Percentiles rank a stretch among this genome's conserved stretches.
phyloP scores from a whole-genome alignment of 2,797 vertebrate species.

The Microctenopoma lineatum region DNA sequence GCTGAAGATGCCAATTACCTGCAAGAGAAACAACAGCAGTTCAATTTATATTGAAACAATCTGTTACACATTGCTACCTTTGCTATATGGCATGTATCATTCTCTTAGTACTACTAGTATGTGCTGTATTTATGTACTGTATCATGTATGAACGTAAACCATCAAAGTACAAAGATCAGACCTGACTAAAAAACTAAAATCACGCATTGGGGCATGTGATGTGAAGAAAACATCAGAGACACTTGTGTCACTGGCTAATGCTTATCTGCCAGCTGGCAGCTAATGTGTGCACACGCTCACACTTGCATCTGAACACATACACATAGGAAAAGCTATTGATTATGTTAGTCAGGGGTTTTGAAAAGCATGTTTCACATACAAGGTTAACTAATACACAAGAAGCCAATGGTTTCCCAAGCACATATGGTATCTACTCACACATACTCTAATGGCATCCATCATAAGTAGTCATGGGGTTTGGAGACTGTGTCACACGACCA shows the following conservation, averaged over 20 bases:
- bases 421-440: background rate
- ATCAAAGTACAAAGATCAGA: no score
- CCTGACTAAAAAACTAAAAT: no score
- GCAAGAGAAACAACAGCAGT: no score
- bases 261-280: conserved; percentile 1
- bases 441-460: conserved; percentile 50
- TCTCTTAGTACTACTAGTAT: no score
- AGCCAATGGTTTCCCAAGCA: conserved; percentile 6
- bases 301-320: background rate
- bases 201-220: no score
- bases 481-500: conserved; percentile 37
- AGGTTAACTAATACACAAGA: conserved; percentile 38
- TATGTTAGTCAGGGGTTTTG: conserved; percentile 31
- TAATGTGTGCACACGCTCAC: conserved; percentile 8
- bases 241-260: conserved; percentile 8
- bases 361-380: conserved; percentile 43
- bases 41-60: no score
- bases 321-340: conserved; percentile 48
- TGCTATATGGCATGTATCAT: no score
- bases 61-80: no score
- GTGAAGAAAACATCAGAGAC: no score
- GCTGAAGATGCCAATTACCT: no score
- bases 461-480: conserved; percentile 25
- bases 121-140: no score
- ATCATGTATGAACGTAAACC: no score